Percentiles rank a stretch among this genome's conserved stretches.
Evolutionary conservation across 2,888 invertebrate genomes (phyloP).

Genomic region (Synanthedon myopaeformis): DNA sequence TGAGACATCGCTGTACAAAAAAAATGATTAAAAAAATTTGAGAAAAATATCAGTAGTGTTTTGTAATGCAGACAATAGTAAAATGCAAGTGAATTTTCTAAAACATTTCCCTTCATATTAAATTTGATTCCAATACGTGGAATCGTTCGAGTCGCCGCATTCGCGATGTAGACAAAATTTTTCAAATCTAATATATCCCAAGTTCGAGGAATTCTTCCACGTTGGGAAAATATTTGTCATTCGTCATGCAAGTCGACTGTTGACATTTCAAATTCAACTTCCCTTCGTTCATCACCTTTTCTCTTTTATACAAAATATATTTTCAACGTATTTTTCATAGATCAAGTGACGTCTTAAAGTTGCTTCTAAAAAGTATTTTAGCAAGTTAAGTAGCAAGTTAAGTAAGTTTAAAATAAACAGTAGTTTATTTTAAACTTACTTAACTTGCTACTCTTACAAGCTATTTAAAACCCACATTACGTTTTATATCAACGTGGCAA

Average conservation of each 20-base stretch:
- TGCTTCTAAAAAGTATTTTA: too few relatives aligned
- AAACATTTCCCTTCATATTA: background rate
- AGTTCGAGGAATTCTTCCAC: background rate
- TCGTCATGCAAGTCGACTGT: background rate
- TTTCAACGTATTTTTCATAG: too few relatives aligned
- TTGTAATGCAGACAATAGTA: background rate
- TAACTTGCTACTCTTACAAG: too few relatives aligned
- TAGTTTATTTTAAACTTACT: too few relatives aligned
- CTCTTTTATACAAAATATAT: too few relatives aligned
- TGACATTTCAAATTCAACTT: background rate
- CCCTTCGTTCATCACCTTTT: too few relatives aligned
- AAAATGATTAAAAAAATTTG: background rate
- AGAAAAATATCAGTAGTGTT: background rate
- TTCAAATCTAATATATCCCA: background rate
- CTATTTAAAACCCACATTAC: too few relatives aligned
- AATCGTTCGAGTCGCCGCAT: background rate
- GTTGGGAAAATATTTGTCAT: background rate
- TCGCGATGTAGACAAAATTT: background rate
- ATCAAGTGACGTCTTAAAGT: too few relatives aligned
- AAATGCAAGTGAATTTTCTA: background rate
- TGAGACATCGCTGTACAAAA: background rate
- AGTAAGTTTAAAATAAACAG: too few relatives aligned
- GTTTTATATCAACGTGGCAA: too few relatives aligned
- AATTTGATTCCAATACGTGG: background rate
- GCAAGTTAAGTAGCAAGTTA: too few relatives aligned